phyloP scores from a whole-genome alignment of 2,888 invertebrate genomes.

The Erebia epiphron region DNA sequence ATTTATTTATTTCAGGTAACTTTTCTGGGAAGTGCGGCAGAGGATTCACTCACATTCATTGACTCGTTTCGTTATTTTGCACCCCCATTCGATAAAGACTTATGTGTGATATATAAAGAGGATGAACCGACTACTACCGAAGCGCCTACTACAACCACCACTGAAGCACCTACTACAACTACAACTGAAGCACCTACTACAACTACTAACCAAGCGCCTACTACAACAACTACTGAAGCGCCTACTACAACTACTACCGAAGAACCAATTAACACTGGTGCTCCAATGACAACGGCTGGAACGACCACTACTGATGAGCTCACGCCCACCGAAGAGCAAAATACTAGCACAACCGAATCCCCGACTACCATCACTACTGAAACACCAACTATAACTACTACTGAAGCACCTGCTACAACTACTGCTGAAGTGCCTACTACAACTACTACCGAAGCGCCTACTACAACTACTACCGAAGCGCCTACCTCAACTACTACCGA shows the following conservation, averaged over 20 bases:
- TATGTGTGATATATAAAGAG: slow-evolving; percentile 31
- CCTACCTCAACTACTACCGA: slow-evolving; percentile 15
- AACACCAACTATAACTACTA: background rate
- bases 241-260: slow-evolving; percentile 12
- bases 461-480: slow-evolving; percentile 11
- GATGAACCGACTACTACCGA: slow-evolving; percentile 4
- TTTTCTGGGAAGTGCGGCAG: slow-evolving; percentile 28
- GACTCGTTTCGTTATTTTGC: slow-evolving; percentile 33
- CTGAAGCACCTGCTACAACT: slow-evolving; percentile 19
- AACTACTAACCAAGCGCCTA: slow-evolving; percentile 4
- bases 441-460: slow-evolving; percentile 9
- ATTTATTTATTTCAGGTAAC: slow-evolving; percentile 28
- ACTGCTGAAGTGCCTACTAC: slow-evolving; percentile 28
- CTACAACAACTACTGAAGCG: background rate
- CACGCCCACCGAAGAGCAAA: background rate
- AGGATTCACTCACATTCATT: slow-evolving; percentile 28
- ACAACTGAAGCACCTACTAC: slow-evolving; percentile 7
- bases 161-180: background rate
- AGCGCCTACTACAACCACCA: background rate
- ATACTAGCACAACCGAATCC: slow-evolving; percentile 4
- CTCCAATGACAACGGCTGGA: no score
- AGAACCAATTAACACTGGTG: slow-evolving; percentile 16
- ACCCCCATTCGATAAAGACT: slow-evolving; percentile 19
- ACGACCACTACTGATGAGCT: slow-evolving; percentile 16
- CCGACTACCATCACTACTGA: background rate